phyloP scores from a whole-genome alignment of 2,797 vertebrate species.

The Clarias laeviceps region DNA sequence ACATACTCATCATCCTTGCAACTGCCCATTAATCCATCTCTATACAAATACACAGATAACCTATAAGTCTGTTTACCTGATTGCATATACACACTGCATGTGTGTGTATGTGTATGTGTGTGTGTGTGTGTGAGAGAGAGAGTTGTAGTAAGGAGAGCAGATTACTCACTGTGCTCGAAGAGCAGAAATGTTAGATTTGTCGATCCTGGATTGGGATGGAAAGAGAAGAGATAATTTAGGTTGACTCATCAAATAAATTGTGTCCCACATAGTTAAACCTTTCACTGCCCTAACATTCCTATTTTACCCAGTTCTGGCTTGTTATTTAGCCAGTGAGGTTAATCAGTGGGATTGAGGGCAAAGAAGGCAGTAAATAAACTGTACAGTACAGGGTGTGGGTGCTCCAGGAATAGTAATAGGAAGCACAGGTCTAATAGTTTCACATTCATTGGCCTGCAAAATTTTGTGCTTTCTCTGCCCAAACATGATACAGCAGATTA shows the following conservation, averaged over 20 bases:
- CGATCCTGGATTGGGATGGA: slow-evolving; percentile 51
- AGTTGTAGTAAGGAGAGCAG: neutral
- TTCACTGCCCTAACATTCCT: neutral
- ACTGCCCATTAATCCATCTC: slow-evolving; percentile 6
- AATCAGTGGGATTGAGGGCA: neutral
- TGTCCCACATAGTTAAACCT: neutral
- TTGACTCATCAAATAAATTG: slow-evolving; percentile 32
- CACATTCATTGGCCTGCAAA: neutral
- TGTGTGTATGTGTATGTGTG: neutral
- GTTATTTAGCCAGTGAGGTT: neutral
- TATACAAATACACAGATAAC: slow-evolving; percentile 29
- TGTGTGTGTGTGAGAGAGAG: neutral
- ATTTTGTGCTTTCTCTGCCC: neutral
- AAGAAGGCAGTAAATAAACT: neutral
- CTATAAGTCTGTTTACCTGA: neutral
- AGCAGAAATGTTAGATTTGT: slow-evolving; percentile 50
- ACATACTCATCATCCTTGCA: slow-evolving; percentile 10
- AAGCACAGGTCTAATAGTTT: neutral
- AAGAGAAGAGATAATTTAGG: slow-evolving; percentile 37
- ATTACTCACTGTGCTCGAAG: slow-evolving; percentile 56
- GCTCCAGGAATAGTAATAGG: neutral
- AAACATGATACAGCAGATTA: neutral
- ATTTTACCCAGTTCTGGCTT: neutral
- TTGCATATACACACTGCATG: neutral
- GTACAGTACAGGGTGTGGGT: too few species aligned